Evolutionary conservation across 1,140 invertebrate genomes (phyloP).

Genomic region (Drosophila setifemur): DNA sequence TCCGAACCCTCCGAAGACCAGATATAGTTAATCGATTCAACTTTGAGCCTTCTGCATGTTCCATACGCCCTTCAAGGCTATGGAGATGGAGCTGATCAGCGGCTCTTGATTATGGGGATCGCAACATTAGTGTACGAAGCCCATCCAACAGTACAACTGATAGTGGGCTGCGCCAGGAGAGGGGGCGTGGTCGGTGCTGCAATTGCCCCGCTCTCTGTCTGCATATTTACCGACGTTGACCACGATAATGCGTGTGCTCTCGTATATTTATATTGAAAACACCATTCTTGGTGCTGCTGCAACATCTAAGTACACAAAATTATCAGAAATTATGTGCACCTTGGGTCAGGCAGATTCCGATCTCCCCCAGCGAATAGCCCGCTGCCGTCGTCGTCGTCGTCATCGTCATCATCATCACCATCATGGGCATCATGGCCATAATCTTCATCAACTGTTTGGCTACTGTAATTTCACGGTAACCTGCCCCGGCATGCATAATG

Average conservation of each 20-base stretch:
- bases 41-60: not conserved
- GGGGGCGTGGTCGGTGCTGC: conserved; percentile 21
- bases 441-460: conserved; percentile 27
- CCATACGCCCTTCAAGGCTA: conserved; percentile 3
- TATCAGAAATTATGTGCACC: conserved; percentile 77
- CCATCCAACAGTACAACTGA: conserved; percentile 1
- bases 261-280: conserved; percentile 43
- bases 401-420: conserved; percentile 13
- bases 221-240: conserved; percentile 40
- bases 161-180: not conserved
- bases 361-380: conserved; percentile 45
- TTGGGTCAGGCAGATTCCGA: conserved; percentile 56
- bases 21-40: conserved; percentile 2
- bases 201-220: not conserved
- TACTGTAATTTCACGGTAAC: conserved; percentile 76
- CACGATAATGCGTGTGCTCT: conserved; percentile 41
- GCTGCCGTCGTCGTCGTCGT: conserved; percentile 25
- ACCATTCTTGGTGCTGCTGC: conserved; percentile 47
- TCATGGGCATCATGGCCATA: conserved; percentile 15
- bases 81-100: conserved; percentile 30
- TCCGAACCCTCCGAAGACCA: too few relatives aligned
- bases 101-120: conserved; percentile 60
- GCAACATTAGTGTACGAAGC: conserved; percentile 48
- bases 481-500: conserved; percentile 72
- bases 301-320: conserved; percentile 74